Evolutionary conservation across 2,797 vertebrate genomes (phyloP).

Genomic region (Spondyliosoma cantharus): DNA sequence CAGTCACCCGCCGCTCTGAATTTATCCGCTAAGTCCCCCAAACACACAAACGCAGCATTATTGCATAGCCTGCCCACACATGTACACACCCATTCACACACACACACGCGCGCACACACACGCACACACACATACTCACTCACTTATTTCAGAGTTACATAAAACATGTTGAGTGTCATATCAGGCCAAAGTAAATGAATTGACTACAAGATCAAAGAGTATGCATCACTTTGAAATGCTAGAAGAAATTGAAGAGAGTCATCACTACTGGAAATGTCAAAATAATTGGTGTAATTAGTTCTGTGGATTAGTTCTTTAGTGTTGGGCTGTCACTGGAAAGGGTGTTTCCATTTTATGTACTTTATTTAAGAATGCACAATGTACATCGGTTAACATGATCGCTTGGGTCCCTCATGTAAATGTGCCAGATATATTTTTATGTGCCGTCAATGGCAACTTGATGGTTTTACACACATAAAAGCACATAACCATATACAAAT

Average conservation of each 20-base stretch:
- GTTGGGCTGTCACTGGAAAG: background rate
- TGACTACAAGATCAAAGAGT: slow-evolving; percentile 48
- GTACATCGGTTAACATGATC: too few relatives aligned
- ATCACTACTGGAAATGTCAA: slow-evolving; percentile 23
- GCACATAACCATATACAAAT: too few relatives aligned
- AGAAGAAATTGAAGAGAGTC: slow-evolving; percentile 23
- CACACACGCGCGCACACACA: background rate
- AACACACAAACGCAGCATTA: slow-evolving; percentile 73
- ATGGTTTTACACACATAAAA: too few relatives aligned
- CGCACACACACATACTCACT: too few relatives aligned
- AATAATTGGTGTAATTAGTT: slow-evolving; percentile 47
- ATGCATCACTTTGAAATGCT: slow-evolving; percentile 29
- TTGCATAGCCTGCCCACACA: slow-evolving; percentile 59
- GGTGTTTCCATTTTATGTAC: slow-evolving; percentile 2
- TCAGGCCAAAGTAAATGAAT: slow-evolving; percentile 45
- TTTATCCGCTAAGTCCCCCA: slow-evolving; percentile 77
- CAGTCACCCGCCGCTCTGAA: slow-evolving; percentile 75
- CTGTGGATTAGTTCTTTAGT: slow-evolving; percentile 26
- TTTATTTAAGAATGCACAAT: too few relatives aligned
- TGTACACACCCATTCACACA: slow-evolving; percentile 17
- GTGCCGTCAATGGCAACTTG: too few relatives aligned
- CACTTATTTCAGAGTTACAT: slow-evolving; percentile 39
- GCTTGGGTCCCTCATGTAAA: too few relatives aligned
- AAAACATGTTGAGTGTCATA: slow-evolving; percentile 61
- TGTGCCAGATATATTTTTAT: too few relatives aligned